Conservation (phyloP, 2,797 vertebrate species). For the Simalia tracyae region DNA sequence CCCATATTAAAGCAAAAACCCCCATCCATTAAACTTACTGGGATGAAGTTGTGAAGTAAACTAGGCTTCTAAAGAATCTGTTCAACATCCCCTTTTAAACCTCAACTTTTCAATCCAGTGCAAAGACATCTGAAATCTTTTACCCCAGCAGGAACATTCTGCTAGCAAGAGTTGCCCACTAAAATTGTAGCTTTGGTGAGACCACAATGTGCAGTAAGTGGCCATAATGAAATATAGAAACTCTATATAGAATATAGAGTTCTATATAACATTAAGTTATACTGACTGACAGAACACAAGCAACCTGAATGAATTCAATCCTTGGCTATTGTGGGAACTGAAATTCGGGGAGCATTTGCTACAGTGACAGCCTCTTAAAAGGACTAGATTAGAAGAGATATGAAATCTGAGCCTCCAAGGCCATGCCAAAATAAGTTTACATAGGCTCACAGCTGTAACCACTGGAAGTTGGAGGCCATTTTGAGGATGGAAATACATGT, state of each 20-base stretch:
- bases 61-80: neutral
- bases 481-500: neutral
- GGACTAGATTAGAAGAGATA: neutral
- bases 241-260: neutral
- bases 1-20: neutral
- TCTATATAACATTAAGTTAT: neutral
- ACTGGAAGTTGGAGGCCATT: neutral
- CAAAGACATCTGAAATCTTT: neutral
- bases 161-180: neutral
- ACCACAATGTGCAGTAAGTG: neutral
- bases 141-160: neutral
- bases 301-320: neutral
- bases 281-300: neutral
- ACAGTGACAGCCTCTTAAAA: neutral
- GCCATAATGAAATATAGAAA: neutral
- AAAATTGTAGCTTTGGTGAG: neutral
- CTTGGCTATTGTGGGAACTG: neutral
- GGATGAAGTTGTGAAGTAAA: neutral
- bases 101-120: neutral
- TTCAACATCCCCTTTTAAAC: neutral
- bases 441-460: neutral
- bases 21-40: neutral
- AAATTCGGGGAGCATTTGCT: neutral
- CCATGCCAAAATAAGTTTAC: neutral
- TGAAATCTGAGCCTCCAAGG: neutral